phyloP scores from a whole-genome alignment of 2,113 vertebrate species.

The Odontesthes bonariensis region DNA sequence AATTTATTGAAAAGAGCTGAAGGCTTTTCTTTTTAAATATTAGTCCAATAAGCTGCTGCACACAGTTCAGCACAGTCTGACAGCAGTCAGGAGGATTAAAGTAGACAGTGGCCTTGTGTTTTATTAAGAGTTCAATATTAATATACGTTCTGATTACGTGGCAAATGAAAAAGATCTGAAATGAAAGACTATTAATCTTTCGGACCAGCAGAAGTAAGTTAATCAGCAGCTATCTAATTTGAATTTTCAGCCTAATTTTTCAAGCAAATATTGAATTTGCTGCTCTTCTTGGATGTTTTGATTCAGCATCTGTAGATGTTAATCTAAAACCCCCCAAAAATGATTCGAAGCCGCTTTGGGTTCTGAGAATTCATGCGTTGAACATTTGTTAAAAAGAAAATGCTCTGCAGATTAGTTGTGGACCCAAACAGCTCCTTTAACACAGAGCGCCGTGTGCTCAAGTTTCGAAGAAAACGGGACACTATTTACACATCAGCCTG shows the following conservation, averaged over 20 bases:
- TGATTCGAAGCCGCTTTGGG: not conserved
- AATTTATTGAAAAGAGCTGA: slow-evolving; percentile 22
- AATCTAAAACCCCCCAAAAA: no score
- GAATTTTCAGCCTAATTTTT: not conserved
- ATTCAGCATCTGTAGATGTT: no score
- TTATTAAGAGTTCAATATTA: slow-evolving; percentile 6
- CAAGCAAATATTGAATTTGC: not conserved
- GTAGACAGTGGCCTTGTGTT: not conserved
- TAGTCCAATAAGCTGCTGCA: slow-evolving; percentile 1
- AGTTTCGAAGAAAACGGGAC: not conserved
- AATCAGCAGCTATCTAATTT: not conserved
- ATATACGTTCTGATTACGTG: not conserved
- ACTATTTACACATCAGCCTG: slow-evolving; percentile 41
- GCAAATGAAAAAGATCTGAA: not conserved
- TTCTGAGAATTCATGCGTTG: not conserved
- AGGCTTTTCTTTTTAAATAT: slow-evolving; percentile 28
- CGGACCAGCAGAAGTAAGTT: not conserved
- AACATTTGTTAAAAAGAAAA: not conserved
- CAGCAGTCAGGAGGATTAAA: slow-evolving; percentile 22
- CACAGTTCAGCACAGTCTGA: slow-evolving; percentile 19
- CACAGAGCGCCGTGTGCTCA: not conserved
- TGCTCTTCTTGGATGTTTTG: no score
- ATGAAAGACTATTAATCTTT: not conserved
- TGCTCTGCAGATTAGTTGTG: not conserved
- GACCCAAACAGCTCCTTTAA: not conserved